Conservation (phyloP, 30 jellyfish, hydroid and myxozoan species). For the Hydractinia echinata region DNA sequence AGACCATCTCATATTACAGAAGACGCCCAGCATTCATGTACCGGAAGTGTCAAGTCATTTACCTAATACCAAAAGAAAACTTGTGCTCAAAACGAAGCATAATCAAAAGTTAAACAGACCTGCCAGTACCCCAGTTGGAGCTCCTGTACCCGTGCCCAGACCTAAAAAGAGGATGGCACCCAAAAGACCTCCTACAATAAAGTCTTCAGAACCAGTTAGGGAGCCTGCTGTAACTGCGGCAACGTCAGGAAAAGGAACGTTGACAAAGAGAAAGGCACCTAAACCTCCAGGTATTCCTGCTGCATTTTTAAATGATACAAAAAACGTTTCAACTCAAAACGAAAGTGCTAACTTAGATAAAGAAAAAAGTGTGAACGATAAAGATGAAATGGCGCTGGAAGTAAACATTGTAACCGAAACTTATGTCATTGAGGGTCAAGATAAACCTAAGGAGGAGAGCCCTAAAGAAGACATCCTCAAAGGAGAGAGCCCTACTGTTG, state of each 20-base stretch:
- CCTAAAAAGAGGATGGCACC: slow-evolving; percentile 15
- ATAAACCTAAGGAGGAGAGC: too few relatives aligned
- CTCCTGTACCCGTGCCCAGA: neutral
- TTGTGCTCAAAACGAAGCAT: slow-evolving; percentile 11
- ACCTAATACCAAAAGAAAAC: neutral
- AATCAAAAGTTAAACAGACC: neutral
- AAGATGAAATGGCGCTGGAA: too few relatives aligned
- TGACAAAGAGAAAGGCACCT: neutral
- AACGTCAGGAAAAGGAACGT: neutral
- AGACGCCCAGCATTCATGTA: neutral
- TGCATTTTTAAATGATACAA: too few relatives aligned
- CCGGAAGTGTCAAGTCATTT: neutral
- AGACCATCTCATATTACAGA: slow-evolving; percentile 1
- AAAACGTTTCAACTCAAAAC: too few relatives aligned
- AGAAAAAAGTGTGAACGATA: too few relatives aligned
- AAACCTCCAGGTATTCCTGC: neutral
- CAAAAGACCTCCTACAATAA: neutral
- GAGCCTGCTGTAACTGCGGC: neutral
- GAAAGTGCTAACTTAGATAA: too few relatives aligned
- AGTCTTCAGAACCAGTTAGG: neutral
- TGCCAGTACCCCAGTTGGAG: neutral
- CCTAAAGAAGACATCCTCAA: too few relatives aligned
- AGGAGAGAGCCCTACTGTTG: too few relatives aligned
- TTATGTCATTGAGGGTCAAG: too few relatives aligned
- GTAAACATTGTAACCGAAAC: too few relatives aligned